Evolutionary conservation across 2,888 invertebrate species (phyloP).

Genomic region (Scaptomyza polygonia): DNA sequence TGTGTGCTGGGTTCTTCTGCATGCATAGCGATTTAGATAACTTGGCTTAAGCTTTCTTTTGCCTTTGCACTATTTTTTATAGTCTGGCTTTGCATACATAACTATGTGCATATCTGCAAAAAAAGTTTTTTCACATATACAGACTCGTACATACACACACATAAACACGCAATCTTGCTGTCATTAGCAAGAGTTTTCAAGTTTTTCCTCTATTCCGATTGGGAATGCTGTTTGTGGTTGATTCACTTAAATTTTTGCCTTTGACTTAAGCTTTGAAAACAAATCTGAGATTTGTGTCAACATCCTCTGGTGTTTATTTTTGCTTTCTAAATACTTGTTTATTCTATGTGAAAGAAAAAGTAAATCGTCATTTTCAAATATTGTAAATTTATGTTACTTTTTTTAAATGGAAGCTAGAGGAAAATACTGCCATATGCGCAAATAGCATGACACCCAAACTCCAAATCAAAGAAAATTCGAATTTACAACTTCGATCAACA

Average conservation of each 20-base stretch:
- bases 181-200: conserved; percentile 32
- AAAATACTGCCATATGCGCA: too few relatives aligned
- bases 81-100: conserved; percentile 8
- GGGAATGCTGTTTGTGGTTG: neutral
- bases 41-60: conserved; percentile 37
- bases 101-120: neutral
- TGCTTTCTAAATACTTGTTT: neutral
- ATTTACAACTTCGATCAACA: too few relatives aligned
- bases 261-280: neutral
- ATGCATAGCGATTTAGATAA: conserved; percentile 48
- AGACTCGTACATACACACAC: neutral
- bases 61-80: conserved; percentile 18
- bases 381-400: too few relatives aligned
- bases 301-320: neutral
- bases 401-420: too few relatives aligned
- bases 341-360: too few relatives aligned
- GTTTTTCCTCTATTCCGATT: conserved; percentile 14
- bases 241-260: neutral
- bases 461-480: too few relatives aligned
- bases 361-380: too few relatives aligned
- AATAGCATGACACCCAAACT: too few relatives aligned
- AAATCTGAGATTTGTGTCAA: neutral
- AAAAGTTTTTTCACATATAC: conserved; percentile 41
- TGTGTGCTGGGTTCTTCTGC: conserved; percentile 11
- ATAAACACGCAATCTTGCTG: conserved; percentile 14